Evolutionary conservation across 2,888 invertebrate genomes (phyloP), one percentile per base, ranked within the genome.

Genomic region (Beris chalybata): DNA sequence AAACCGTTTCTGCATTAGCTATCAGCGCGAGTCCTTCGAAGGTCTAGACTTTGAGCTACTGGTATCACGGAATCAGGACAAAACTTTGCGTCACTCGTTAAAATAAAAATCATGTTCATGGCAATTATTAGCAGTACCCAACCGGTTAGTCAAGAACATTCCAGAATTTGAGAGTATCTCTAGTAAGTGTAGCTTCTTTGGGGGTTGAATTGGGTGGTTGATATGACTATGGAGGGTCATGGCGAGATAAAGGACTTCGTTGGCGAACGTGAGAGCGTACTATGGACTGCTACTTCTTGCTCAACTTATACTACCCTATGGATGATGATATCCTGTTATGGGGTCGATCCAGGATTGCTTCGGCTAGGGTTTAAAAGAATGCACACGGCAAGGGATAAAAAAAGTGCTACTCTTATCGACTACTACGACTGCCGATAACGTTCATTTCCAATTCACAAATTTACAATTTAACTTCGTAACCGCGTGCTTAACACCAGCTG

Each of bases 401-500:
- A 44, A 50, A 66, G 53, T 4, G 13, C 55, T n/a, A 22, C 38
- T 59, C 61, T 22, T n/a, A 58, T 31, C 47, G 30, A 30, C 53
- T 30, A 22, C 48, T 59, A 31, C 50, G 50, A 59, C 59, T 52
- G 59, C 52, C 65, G 65, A 67, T 67, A 67, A 67, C 63, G 66
- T 66, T 68, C 66, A 64, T 68, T 66, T 68, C 64, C 68, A 66
- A 68, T 68, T 68, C 68, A 66, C 68, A 68, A 68, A 68, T 68
- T 68, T 68, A 66, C 64, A 69, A 66, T 67, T 67, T 69, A 70
- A 71, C 70, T 71, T 70, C 67, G 69, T 66, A 69, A 71, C 71
- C 71, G 69, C 71, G 70, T 67, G 67, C 71, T 71, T 68, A 71
- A 68, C 70, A 71, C 70, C 73, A 72, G 71, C 70, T 73, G 72